Evolutionary conservation across 2,797 vertebrate genomes (phyloP), one percentile per base, ranked within the genome.

Genomic region (Neosilurus hyrtlii): DNA sequence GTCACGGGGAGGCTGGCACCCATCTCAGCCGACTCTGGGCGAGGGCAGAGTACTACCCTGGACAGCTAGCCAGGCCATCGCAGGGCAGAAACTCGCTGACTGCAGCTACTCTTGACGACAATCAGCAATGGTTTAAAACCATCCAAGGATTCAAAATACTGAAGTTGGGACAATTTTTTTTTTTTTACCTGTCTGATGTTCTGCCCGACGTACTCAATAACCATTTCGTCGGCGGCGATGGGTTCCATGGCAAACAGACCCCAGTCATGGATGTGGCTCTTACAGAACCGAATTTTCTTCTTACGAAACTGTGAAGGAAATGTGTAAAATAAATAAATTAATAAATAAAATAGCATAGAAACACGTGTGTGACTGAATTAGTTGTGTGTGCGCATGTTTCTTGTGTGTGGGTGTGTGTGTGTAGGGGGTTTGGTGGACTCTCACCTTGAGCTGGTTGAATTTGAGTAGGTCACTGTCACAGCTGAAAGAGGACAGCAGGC

Each of bases 171-270:
- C 73, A 8, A 8, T 37, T 59, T 43, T 16, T 22, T 22, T 18
- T 24, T 15, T 76, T 91, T 92, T 89, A 99, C 98, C 96, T 99
- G 98, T 92, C 97, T 93, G 93, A 99, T 99, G 91, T 97, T 99
- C 91, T 99, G 97, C 43, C 98, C 97, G 82, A 99, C 97, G 0
- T 99, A 99, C 80, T 99, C 97, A 0, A 99, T 99, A 86, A 99
- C 98, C 98, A 99, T 99, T 89, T 99, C 97, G n/a, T 99, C 98
- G 0, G 98, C 97, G 6, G 97, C 97, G 1, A 99, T 99, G 74
- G 98, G 97, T 90, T 99, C 98, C 96, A 96, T 93, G 6, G 98
- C 98, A 5, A 99, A 99, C 89, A 99, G 94, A 84, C 97, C 97
- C 98, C 98, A 99, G 93, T 99, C 98, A 0, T 99, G 98, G 89